Percentiles rank a stretch among this genome's conserved stretches.
phyloP scores from a whole-genome alignment of 1,140 invertebrate genomes.

The Oscheius sp. region DNA sequence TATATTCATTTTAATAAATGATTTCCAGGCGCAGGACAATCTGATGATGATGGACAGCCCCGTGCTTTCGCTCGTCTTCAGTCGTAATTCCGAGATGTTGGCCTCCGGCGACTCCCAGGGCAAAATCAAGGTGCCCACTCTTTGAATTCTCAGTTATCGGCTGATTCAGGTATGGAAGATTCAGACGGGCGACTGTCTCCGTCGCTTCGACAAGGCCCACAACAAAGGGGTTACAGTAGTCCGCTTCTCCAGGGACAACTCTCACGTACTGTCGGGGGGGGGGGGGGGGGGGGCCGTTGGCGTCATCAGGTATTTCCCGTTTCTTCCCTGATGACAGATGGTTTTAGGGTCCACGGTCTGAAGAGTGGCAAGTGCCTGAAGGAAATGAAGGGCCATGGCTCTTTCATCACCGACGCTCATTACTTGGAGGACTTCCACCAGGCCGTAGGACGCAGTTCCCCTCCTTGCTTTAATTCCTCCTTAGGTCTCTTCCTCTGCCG shows the following conservation, averaged over 20 bases:
- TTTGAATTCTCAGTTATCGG: constrained; percentile 36
- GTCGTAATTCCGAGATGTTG: constrained; percentile 94
- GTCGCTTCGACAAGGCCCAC: constrained; percentile 92
- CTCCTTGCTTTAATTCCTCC: too few species aligned
- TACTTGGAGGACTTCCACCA: constrained; percentile 89
- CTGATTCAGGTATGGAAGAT: constrained; percentile 98
- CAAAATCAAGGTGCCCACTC: constrained; percentile 69
- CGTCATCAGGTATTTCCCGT: constrained; percentile 72
- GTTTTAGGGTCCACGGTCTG: constrained; percentile 83
- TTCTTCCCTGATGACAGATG: constrained; percentile 1
- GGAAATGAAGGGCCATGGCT: constrained; percentile 91
- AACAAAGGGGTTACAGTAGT: constrained; percentile 91
- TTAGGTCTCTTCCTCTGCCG: constrained; percentile 75
- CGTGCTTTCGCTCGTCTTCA: constrained; percentile 87
- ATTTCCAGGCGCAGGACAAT: constrained; percentile 72
- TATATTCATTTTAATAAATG: too few species aligned
- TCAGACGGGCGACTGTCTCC: constrained; percentile 86
- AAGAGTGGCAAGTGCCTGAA: constrained; percentile 97
- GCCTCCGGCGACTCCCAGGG: constrained; percentile 89
- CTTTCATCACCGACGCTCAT: constrained; percentile 94
- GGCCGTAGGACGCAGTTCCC: constrained; percentile 64
- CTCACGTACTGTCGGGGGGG: constrained; percentile 90
- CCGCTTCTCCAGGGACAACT: constrained; percentile 95
- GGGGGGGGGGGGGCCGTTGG: constrained; percentile 96
- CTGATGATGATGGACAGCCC: constrained; percentile 99